Percentiles rank a stretch among this genome's conserved stretches.
These are phyloP conservation scores for Sebastes minor DNA, from an alignment of 2,797 vertebrate genomes.

Conservation along the genomic window DNA sequence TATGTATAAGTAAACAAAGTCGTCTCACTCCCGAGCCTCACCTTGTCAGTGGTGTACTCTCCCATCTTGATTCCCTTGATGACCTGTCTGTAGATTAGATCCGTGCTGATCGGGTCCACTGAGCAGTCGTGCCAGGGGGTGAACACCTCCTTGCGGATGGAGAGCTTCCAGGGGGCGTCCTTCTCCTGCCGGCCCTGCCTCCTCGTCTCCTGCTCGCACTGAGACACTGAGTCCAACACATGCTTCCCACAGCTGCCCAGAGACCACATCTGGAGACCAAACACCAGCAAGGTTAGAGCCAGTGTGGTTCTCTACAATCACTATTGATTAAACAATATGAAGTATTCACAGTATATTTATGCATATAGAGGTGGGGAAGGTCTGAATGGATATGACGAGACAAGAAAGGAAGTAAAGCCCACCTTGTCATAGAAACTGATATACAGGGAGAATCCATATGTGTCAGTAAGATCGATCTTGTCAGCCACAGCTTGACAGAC, in stretches of 20 bases:
- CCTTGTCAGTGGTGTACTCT: conserved; percentile 91
- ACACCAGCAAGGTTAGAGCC: background rate
- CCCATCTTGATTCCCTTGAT: conserved; percentile 86
- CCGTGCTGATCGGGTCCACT: conserved; percentile 86
- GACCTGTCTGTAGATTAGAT: conserved; percentile 93
- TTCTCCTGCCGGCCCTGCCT: conserved; percentile 84
- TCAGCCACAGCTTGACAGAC: conserved; percentile 85
- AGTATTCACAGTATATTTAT: background rate
- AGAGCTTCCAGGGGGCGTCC: conserved; percentile 86
- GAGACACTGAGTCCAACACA: conserved; percentile 91
- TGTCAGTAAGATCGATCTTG: conserved; percentile 83
- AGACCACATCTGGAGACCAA: conserved; percentile 87
- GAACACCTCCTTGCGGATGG: conserved; percentile 93
- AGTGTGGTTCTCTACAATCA: background rate
- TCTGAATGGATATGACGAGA: background rate
- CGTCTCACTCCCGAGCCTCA: conserved; percentile 42
- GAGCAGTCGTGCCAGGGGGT: conserved; percentile 90
- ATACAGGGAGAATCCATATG: conserved; percentile 93
- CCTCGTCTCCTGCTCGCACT: conserved; percentile 91
- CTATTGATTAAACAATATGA: background rate
- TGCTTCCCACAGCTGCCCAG: conserved; percentile 87
- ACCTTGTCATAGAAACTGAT: conserved; percentile 91
- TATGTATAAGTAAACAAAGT: background rate
- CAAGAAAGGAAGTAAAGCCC: background rate
- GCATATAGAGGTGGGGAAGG: background rate